These are phyloP conservation scores for Diabrotica virgifera DNA, from an alignment of 1,140 invertebrate species.

Conservation along the genomic window DNA sequence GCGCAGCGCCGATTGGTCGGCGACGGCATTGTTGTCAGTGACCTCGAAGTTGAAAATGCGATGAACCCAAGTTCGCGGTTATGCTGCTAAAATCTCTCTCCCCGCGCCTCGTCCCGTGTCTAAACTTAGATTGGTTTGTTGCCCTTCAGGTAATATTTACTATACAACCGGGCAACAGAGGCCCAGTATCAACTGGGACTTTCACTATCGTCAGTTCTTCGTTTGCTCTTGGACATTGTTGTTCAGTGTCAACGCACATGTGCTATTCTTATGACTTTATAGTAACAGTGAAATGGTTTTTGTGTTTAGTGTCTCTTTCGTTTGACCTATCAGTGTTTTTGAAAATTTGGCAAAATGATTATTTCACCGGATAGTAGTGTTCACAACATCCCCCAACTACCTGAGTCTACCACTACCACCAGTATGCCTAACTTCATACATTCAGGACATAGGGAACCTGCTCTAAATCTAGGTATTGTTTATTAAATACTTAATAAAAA, in stretches of 20 bases:
- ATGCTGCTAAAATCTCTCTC: slow-evolving; percentile 34
- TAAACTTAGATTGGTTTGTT: slow-evolving; percentile 34
- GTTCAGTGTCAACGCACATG: slow-evolving; percentile 21
- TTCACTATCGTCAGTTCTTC: slow-evolving; percentile 47
- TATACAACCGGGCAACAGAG: slow-evolving; percentile 41
- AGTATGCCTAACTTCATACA: slow-evolving; percentile 30
- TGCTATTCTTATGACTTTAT: slow-evolving; percentile 12
- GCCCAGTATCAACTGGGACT: slow-evolving; percentile 47
- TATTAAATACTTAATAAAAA: not conserved
- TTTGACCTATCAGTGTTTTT: slow-evolving; percentile 14
- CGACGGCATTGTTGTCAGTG: slow-evolving; percentile 53
- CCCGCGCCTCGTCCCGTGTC: slow-evolving; percentile 29
- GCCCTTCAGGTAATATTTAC: slow-evolving; percentile 51
- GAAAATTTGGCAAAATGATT: slow-evolving; percentile 38
- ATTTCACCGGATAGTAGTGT: slow-evolving; percentile 45
- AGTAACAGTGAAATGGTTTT: not conserved
- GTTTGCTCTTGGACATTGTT: slow-evolving; percentile 23
- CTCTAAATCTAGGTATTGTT: slow-evolving; percentile 45
- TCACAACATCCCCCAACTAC: slow-evolving; percentile 35
- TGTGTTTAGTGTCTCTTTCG: slow-evolving; percentile 14
- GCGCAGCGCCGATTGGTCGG: slow-evolving; percentile 37
- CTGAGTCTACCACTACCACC: slow-evolving; percentile 35
- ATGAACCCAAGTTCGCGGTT: slow-evolving; percentile 53
- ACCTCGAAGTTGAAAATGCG: slow-evolving; percentile 62
- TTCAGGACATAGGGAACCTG: slow-evolving; percentile 39